Percentiles rank a stretch among this genome's conserved stretches.
phyloP scores from a whole-genome alignment of 1,140 invertebrate genomes.

The Scaptodrosophila lebanonensis region DNA sequence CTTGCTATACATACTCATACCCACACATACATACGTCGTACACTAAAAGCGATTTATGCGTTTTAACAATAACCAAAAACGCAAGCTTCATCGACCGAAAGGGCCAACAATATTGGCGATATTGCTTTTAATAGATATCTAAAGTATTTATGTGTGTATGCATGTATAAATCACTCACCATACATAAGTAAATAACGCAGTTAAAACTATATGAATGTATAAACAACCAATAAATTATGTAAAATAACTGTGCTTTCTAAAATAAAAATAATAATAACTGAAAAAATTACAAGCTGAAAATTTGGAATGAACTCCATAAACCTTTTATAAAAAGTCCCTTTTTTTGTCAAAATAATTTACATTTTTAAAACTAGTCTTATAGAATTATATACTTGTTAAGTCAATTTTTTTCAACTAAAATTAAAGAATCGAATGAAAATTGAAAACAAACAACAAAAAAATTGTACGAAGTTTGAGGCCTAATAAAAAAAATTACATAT shows the following conservation, averaged over 20 bases:
- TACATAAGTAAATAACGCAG: constrained; percentile 20
- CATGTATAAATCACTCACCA: constrained; percentile 7
- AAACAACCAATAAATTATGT: constrained; percentile 12
- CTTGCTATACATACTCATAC: too few species aligned
- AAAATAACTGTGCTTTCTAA: constrained; percentile 7
- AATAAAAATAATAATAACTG: constrained; percentile 12
- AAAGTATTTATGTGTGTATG: too few species aligned
- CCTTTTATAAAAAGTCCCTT: constrained; percentile 31
- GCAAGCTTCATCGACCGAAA: too few species aligned
- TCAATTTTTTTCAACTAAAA: constrained; percentile 48
- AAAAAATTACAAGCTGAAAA: constrained; percentile 6
- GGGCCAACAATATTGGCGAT: too few species aligned
- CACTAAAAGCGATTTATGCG: too few species aligned
- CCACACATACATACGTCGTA: too few species aligned
- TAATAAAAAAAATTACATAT: constrained; percentile 10
- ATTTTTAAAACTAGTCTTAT: constrained; percentile 57
- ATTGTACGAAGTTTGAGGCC: too few species aligned
- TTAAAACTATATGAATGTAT: constrained; percentile 29
- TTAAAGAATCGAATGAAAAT: constrained; percentile 18
- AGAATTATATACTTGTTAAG: constrained; percentile 58
- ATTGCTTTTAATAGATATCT: too few species aligned
- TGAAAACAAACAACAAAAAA: constrained; percentile 10
- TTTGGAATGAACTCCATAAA: too few species aligned
- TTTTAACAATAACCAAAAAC: too few species aligned
- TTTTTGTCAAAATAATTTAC: constrained; percentile 35